These are phyloP conservation scores for Bufo bufo DNA, from an alignment of 2,113 vertebrate genomes.

Conservation along the genomic window DNA sequence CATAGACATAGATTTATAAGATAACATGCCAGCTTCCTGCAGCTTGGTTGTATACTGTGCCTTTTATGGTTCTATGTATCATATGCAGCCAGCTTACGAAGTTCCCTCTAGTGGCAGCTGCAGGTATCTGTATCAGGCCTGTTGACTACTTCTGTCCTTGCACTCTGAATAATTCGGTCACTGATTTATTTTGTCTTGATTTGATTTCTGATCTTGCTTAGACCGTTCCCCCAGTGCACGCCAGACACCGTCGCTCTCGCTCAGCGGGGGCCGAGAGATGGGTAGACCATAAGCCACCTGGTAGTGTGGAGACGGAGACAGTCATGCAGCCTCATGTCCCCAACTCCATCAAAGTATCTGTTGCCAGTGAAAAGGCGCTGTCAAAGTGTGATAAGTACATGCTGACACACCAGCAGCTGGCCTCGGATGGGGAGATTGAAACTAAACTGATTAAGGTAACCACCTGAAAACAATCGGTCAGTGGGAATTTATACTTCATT, in stretches of 20 bases:
- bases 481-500: neutral
- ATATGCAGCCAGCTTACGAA: neutral
- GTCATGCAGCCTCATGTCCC: slow-evolving; percentile 90
- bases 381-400: slow-evolving; percentile 95
- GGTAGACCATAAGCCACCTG: slow-evolving; percentile 92
- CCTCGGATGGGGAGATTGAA: slow-evolving; percentile 93
- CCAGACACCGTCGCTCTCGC: slow-evolving; percentile 81
- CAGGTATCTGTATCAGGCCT: slow-evolving; percentile 14
- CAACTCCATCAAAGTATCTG: slow-evolving; percentile 84
- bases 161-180: slow-evolving; percentile 55
- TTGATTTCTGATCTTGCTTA: slow-evolving; percentile 71
- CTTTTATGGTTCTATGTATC: neutral
- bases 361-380: slow-evolving; percentile 86
- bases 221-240: slow-evolving; percentile 77
- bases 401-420: slow-evolving; percentile 94
- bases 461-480: neutral
- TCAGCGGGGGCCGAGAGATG: slow-evolving; percentile 89
- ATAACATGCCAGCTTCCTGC: no score
- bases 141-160: slow-evolving; percentile 47
- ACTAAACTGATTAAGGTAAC: slow-evolving; percentile 95
- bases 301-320: slow-evolving; percentile 85
- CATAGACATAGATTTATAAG: no score
- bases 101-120: neutral
- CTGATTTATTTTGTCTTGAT: slow-evolving; percentile 63
- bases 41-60: no score